Evolutionary conservation across 1,140 invertebrate genomes (phyloP), one percentile per base, ranked within the genome.

Genomic region (Nasonia giraulti): DNA sequence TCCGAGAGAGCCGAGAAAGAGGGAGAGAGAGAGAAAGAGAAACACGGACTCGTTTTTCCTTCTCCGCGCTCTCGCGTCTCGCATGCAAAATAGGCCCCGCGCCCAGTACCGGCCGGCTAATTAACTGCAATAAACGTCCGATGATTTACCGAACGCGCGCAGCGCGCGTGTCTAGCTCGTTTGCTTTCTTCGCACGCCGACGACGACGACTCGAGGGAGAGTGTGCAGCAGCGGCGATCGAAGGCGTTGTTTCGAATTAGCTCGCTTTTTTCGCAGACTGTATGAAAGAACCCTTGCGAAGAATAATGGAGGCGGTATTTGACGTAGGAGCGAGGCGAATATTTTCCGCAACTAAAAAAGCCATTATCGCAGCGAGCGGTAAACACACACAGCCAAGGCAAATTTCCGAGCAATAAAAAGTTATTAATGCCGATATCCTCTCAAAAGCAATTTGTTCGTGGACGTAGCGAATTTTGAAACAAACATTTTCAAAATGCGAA

Each of bases 71-170:
- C 33, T 37, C 33, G 79, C 76, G 85, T 85, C 83, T 83, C 80
- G 85, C 84, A 90, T 90, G 88, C 89, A 89, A 90, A 90, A 87
- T 86, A 87, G 86, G 80, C 78, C 78, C 75, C 79, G 83, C 37
- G 75, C 86, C 84, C 82, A 11, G 89, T 75, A 71, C 84, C 83
- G 77, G 86, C 87, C 87, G 87, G 88, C 89, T 90, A 90, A 90
- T 90, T 90, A 90, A 89, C 89, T 87, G 89, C 87, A 89, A 89
- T 90, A 90, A 90, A 90, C 86, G 88, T 90, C 89, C 87, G 88
- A 89, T 90, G 90, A 90, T 90, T 90, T 90, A 90, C 89, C 87
- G 89, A 89, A 90, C 85, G 74, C 55, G 55, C 68, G 79, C 85
- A 2, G 31, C 66, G 47, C 79, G 40, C 40, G 50, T 69, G n/a